Percentiles rank a stretch among this genome's conserved stretches.
Evolutionary conservation across 2,113 vertebrate genomes (phyloP).

Genomic region (Sclerurus mexicanus): DNA sequence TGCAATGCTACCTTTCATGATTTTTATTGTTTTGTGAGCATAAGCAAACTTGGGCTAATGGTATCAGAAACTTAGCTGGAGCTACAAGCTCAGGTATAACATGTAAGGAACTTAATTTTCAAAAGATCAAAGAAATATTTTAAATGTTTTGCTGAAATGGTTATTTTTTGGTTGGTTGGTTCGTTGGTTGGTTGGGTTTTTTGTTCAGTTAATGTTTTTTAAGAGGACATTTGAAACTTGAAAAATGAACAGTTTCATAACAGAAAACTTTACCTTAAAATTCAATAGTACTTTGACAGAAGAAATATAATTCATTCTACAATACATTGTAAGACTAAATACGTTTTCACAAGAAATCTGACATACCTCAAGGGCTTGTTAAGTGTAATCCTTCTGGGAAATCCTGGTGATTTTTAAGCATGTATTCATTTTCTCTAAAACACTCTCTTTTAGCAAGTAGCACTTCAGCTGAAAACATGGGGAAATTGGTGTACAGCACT

Average conservation of each 20-base stretch:
- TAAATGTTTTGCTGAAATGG: not conserved
- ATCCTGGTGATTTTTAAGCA: not conserved
- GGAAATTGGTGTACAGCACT: not conserved
- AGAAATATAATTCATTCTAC: not conserved
- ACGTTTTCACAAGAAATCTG: not conserved
- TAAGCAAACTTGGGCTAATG: not conserved
- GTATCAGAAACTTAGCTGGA: not conserved
- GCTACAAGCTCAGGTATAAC: not conserved
- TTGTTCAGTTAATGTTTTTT: rapidly evolving
- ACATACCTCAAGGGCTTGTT: not conserved
- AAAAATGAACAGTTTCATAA: not conserved
- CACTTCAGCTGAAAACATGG: not conserved
- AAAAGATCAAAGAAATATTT: not conserved
- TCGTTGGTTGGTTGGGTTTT: not conserved
- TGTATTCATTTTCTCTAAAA: not conserved
- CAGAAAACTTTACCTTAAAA: not conserved
- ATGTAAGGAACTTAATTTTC: not conserved
- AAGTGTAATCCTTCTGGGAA: not conserved
- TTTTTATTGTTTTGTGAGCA: not conserved
- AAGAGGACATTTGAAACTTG: not conserved
- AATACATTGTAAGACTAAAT: not conserved
- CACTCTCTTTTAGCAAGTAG: not conserved
- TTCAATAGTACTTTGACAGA: not conserved
- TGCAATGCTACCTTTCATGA: not conserved
- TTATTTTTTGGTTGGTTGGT: not conserved